Evolutionary conservation across 1,140 invertebrate species (phyloP).

Genomic region (Halesus radiatus): DNA sequence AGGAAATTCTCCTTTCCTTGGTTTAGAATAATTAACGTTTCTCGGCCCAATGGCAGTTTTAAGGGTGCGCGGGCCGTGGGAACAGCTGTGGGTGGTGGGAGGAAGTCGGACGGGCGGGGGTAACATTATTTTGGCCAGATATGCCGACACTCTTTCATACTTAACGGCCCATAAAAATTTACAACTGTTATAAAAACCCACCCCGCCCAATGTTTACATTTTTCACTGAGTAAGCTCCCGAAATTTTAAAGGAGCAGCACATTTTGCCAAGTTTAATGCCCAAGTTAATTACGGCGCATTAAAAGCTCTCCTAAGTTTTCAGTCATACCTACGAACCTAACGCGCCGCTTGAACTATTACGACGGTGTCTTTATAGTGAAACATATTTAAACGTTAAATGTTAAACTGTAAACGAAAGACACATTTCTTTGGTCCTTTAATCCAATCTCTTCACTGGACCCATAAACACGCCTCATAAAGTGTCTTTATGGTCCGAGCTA

Average conservation of each 20-base stretch:
- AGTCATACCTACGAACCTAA: background rate
- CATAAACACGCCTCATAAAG: conserved; percentile 7
- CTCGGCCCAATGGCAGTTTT: too few relatives aligned
- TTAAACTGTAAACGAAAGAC: background rate
- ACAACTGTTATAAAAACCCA: conserved; percentile 56
- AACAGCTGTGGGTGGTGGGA: background rate
- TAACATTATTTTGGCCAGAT: conserved; percentile 49
- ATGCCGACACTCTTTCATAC: conserved; percentile 57
- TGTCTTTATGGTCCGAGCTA: conserved; percentile 7
- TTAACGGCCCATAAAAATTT: conserved; percentile 58
- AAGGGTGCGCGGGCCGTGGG: conserved; percentile 3
- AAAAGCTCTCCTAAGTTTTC: conserved; percentile 16
- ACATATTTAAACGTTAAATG: background rate
- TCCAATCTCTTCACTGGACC: conserved; percentile 14
- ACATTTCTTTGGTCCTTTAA: conserved; percentile 4
- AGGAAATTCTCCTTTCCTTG: too few relatives aligned
- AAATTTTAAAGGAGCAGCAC: conserved; percentile 47
- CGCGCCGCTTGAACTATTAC: conserved; percentile 6
- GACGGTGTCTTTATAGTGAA: background rate
- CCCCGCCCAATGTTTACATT: conserved; percentile 55
- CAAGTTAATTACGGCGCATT: conserved; percentile 54
- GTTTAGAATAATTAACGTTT: too few relatives aligned
- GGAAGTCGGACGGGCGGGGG: background rate
- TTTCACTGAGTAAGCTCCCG: conserved; percentile 46
- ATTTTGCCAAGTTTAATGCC: conserved; percentile 52